Evolutionary conservation across 2,888 invertebrate genomes (phyloP), one percentile per base, ranked within the genome.

Genomic region (Therioaphis trifolii): DNA sequence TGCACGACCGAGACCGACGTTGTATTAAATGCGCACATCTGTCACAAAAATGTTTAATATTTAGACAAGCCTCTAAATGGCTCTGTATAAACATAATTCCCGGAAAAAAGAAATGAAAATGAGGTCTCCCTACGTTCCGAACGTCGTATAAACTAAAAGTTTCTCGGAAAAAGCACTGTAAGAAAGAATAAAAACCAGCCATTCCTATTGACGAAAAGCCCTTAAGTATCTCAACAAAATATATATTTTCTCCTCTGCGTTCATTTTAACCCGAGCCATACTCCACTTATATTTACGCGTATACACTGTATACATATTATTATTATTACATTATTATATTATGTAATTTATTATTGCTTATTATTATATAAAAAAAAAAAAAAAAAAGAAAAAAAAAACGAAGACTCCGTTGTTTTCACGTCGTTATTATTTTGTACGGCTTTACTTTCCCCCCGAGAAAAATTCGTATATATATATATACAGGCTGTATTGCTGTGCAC

Each of bases 371-470:
- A 49, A 49, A n/a, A n/a, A n/a, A n/a, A n/a, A n/a, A n/a, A n/a
- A n/a, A n/a, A n/a, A n/a, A n/a, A n/a, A n/a, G n/a, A n/a, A n/a
- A n/a, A 14, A 27, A 63, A 76, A 43, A 15, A 27, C 15, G 61
- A 63, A 63, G 11, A 76, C 12, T 46, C 18, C 46, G 27, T 63
- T 63, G 46, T 46, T 76, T 46, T 63, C 29, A 46, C 24, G 27
- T 76, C 43, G 15, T 76, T 46, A 76, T 76, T 46, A 63, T 46
- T 46, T 29, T 76, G 46, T 76, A 76, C 76, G 61, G 46, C 61
- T 76, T 76, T 76, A 63, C 46, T 63, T 63, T 29, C 43, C 63
- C 29, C 46, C n/a, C 2, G 14, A 63, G 63, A 76, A 63, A 63
- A 76, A 76, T n/a, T 43, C 63, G 63, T 76, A 29, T 63, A 76